Base-by-base conservation (phyloP, 2,797 vertebrate species). In the Sternotherus odoratus region DNA sequence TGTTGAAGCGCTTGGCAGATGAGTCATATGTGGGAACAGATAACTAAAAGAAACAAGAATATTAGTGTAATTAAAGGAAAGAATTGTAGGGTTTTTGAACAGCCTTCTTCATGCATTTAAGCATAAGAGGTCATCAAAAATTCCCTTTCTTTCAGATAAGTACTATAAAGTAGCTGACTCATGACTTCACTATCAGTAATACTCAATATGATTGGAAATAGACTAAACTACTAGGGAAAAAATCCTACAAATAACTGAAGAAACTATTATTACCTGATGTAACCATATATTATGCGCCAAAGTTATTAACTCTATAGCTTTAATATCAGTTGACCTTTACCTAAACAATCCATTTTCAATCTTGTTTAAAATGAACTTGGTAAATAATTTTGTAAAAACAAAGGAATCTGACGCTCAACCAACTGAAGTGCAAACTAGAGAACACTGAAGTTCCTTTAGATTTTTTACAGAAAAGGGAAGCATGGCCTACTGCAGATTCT, bases 271-370 rank as follows among this genome's bases (percentile, higher is more conserved):
- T 88, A 66, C 5, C 8, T 77, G 86, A 48, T 85, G 28, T 83
- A 95, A 85, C 83, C 66, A 75, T 86, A 23, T 85, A 89, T 57
- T 0, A 0, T 15, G 78, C 54, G 79, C 86, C 12, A 66, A 93
- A 89, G 17, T 81, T 87, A 81, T 90, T 93, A 95, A 92, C 66
- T 54, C 28, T 83, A 79, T 17, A 17, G 24, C 86, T 46, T 85
- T 91, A 93, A 92, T 48, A 90, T 9, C 90, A 60, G 86, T 24
- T 91, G 88, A 95, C 88, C 86, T 87, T 94, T 63, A 87, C 51
- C 36, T 84, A 93, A 88, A 53, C 54, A 94, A 90, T 90, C 30
- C 1, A 60, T 91, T 87, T 87, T 90, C 84, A 91, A 81, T 75
- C 92, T 48, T 78, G 69, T 66, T 60, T 92, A n/a, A 92, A 87